Evolutionary conservation across 1,140 invertebrate genomes (phyloP).

Genomic region (Pararge aegeria): DNA sequence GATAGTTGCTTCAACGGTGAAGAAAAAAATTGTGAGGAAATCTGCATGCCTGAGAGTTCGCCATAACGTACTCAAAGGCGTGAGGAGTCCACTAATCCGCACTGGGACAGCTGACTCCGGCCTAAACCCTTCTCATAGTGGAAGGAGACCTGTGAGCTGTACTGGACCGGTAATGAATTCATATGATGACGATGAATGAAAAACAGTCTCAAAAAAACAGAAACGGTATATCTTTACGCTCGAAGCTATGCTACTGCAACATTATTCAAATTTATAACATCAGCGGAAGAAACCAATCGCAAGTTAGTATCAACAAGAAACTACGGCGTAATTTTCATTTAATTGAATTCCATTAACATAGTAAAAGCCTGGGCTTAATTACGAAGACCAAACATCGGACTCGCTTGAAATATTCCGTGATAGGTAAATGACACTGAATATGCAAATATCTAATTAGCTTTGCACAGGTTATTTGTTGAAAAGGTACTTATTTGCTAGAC

Average conservation of each 20-base stretch:
- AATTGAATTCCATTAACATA: constrained; percentile 73
- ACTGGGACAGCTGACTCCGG: too few relatives aligned
- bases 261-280: constrained; percentile 37
- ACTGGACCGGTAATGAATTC: too few relatives aligned
- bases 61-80: too few relatives aligned
- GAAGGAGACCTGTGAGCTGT: too few relatives aligned
- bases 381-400: constrained; percentile 51
- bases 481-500: neutral
- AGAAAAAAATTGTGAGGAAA: too few relatives aligned
- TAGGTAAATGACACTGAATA: constrained; percentile 53
- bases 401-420: constrained; percentile 53
- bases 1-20: too few relatives aligned
- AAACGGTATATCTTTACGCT: constrained; percentile 17
- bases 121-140: too few relatives aligned
- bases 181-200: neutral
- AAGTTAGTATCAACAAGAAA: constrained; percentile 57
- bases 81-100: too few relatives aligned
- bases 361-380: constrained; percentile 67
- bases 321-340: constrained; percentile 59
- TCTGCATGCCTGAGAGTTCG: too few relatives aligned
- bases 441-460: constrained; percentile 44
- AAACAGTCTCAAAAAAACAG: constrained; percentile 13
- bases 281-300: constrained; percentile 55
- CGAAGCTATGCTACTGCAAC: constrained; percentile 21
- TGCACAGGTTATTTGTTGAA: neutral